These are phyloP conservation scores for Phyllotis vaccarum DNA, from an alignment of 2,797 vertebrate species.

Conservation along the genomic window DNA sequence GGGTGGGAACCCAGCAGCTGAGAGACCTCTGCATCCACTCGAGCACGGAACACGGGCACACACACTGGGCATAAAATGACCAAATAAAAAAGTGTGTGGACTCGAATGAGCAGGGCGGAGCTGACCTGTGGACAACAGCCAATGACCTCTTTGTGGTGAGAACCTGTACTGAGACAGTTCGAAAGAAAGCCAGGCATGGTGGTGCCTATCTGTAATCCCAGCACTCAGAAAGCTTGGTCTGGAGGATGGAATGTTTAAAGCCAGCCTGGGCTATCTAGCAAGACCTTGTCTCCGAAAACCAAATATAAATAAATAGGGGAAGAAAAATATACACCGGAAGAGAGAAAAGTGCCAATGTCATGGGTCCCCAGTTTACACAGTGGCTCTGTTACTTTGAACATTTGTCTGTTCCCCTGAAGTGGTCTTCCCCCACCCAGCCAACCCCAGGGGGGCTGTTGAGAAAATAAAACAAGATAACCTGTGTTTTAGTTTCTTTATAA, in stretches of 20 bases:
- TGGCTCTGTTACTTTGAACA: background rate
- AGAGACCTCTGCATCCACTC: background rate
- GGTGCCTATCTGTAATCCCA: background rate
- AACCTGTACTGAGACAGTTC: background rate
- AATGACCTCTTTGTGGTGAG: background rate
- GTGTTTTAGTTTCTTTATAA: background rate
- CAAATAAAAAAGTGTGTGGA: background rate
- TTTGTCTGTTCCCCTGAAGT: background rate
- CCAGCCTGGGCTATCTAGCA: background rate
- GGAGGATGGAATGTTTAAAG: background rate
- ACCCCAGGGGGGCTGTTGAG: background rate
- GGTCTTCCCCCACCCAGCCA: background rate
- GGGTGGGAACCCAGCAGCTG: background rate
- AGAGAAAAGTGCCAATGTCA: rapidly evolving
- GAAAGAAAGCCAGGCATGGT: background rate
- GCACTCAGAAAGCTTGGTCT: background rate
- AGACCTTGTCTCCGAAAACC: background rate
- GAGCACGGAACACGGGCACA: too few species aligned
- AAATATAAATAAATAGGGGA: background rate
- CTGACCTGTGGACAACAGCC: background rate
- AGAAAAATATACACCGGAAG: background rate
- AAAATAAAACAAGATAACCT: background rate
- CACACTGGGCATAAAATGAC: background rate
- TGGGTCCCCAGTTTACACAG: background rate
- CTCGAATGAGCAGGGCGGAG: background rate